Conservation (phyloP, 2,113 vertebrate species). For the Paramisgurnus dabryanus region DNA sequence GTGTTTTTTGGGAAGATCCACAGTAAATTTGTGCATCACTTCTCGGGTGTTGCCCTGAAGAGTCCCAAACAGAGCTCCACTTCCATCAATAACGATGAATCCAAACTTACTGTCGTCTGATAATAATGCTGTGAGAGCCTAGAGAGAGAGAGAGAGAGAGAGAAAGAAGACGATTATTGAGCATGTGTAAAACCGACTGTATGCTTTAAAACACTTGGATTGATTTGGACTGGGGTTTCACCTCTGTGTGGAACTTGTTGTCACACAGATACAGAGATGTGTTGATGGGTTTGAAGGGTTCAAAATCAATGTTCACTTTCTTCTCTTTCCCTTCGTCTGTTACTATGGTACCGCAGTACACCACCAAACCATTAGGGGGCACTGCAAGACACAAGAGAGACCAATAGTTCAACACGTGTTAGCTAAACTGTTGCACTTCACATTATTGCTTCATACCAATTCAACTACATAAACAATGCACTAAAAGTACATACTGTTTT, state of each 20-base stretch:
- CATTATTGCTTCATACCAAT: too few relatives aligned
- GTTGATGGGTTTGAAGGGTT: slow-evolving; percentile 99
- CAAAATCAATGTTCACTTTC: slow-evolving; percentile 99
- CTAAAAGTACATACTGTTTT: too few relatives aligned
- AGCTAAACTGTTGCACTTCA: too few relatives aligned
- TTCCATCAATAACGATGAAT: slow-evolving; percentile 98
- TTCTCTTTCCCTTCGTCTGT: slow-evolving; percentile 99
- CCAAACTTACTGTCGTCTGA: slow-evolving; percentile 99
- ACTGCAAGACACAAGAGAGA: slow-evolving; percentile 75
- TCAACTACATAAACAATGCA: too few relatives aligned
- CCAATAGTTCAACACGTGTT: not conserved
- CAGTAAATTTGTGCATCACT: slow-evolving; percentile 99
- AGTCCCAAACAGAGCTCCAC: slow-evolving; percentile 95
- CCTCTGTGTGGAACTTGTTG: slow-evolving; percentile 99
- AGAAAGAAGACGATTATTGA: not conserved
- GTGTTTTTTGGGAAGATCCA: slow-evolving; percentile 99
- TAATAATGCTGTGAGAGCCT: slow-evolving; percentile 95
- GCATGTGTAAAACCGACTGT: not conserved
- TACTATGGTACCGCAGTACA: slow-evolving; percentile 99
- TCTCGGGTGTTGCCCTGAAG: slow-evolving; percentile 98
- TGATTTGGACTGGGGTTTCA: slow-evolving; percentile 56
- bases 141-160: slow-evolving; percentile 41
- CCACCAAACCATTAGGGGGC: slow-evolving; percentile 98
- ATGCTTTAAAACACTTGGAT: not conserved
- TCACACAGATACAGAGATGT: slow-evolving; percentile 98